A percentile compares a stretch with the other conserved stretches of the same genome.
Evolutionary conservation across 2,113 vertebrate genomes (phyloP).

Genomic region (Suricata suricatta): DNA sequence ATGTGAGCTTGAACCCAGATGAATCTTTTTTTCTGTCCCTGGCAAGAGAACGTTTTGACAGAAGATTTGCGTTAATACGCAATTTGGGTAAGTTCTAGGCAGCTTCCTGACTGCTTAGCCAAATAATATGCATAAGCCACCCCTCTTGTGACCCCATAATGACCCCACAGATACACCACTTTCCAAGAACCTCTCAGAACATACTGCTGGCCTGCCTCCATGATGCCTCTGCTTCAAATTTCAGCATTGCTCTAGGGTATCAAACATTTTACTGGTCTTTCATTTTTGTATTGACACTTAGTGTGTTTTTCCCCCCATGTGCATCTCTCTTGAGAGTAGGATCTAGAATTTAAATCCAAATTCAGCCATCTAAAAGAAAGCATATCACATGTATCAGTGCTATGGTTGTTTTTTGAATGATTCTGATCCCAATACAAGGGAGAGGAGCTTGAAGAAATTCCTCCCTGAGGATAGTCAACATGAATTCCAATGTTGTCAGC

Average conservation of each 20-base stretch:
- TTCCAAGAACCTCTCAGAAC: neutral
- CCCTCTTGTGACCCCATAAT: neutral
- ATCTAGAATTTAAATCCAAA: neutral
- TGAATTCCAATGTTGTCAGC: conserved; percentile 18
- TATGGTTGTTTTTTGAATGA: neutral
- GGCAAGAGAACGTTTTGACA: neutral
- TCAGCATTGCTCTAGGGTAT: neutral
- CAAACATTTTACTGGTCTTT: neutral
- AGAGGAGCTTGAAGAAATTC: neutral
- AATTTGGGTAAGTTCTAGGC: neutral
- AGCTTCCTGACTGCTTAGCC: neutral
- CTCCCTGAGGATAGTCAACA: neutral
- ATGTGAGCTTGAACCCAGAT: neutral
- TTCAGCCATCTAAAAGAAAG: neutral
- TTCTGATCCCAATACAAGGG: neutral
- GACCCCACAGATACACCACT: neutral
- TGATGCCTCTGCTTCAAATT: neutral
- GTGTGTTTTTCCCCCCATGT: neutral
- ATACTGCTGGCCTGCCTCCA: neutral
- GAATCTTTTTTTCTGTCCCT: neutral
- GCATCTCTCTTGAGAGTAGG: neutral
- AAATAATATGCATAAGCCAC: neutral
- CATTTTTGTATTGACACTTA: neutral
- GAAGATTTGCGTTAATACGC: neutral
- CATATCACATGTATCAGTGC: neutral